Base-by-base conservation (phyloP, 2,888 invertebrate species). In the Leucophenga maculata region DNA sequence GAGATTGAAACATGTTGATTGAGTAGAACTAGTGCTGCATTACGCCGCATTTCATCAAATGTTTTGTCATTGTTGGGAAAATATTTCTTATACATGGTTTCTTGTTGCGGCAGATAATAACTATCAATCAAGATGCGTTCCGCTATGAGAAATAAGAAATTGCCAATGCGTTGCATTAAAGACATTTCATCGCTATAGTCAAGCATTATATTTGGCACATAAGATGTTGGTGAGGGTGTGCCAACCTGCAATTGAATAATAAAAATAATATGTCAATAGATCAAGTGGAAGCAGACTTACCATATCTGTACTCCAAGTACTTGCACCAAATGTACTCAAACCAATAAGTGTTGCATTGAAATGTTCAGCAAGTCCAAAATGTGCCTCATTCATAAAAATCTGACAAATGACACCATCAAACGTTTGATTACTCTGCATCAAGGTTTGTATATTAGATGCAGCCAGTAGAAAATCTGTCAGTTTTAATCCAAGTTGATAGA, bases 331-430 rank as follows among this genome's bases (percentile, higher is more conserved):
- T 0, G 81, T 74, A 0, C 78, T 75, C 20, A 82, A 6, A 1
- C 75, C 83, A 50, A 84, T 75, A 3, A 85, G 70, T 6, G 83
- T 80, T 1, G 83, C 84, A 31, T 80, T 77, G 39, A 80, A 84
- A 26, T 76, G 73, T 55, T 83, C 78, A 39, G 73, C 76, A 6
- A 85, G 70, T 1, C 87, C 87, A 39, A 81, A 80, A 3, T 86
- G 74, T 1, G 88, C 86, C 67, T 88, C 87, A 46, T 80, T 80
- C 3, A 86, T 70, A 69, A 87, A 88, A 1, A 85, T 76, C 59
- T 87, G 87, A 55, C 83, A 75, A 1, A 89, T 77, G 3, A 88
- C 80, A 0, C 86, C 75, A 74, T 89, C 88, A 62, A 85, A 88
- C 8, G 78, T 79, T 67, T 80, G 75, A 52, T 88, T 82, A 0